Conservation (phyloP, 2,888 invertebrate species). For the Chalcis sispes region DNA sequence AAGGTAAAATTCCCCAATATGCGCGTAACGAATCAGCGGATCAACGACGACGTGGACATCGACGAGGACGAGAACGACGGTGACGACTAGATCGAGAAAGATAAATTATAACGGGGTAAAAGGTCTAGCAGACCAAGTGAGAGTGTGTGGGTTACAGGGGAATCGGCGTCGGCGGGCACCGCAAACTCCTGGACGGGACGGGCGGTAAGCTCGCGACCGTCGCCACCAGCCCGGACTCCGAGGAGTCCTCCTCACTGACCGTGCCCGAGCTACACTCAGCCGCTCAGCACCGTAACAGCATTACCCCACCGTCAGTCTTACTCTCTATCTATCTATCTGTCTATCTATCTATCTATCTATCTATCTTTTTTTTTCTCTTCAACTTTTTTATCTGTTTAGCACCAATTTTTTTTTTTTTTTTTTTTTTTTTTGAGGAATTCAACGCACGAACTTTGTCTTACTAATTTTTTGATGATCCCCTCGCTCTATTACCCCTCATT, state of each 20-base stretch:
- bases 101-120: background rate
- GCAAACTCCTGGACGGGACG: conserved; percentile 51
- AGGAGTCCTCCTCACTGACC: conserved; percentile 74
- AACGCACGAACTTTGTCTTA: too few species aligned
- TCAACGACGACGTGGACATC: too few species aligned
- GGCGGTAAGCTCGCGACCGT: conserved; percentile 52
- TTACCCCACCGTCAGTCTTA: conserved; percentile 78
- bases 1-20: too few species aligned
- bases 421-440: background rate
- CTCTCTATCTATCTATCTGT: too few species aligned
- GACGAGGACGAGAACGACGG: too few species aligned
- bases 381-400: background rate
- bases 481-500: too few species aligned
- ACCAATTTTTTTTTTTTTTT: background rate
- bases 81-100: too few species aligned
- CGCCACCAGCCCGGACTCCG: conserved; percentile 78
- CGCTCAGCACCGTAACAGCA: conserved; percentile 78
- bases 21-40: too few species aligned
- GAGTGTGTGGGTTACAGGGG: conserved; percentile 41
- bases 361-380: background rate
- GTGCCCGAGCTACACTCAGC: conserved; percentile 69
- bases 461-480: background rate
- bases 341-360: conserved; percentile 39
- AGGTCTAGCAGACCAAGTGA: too few species aligned
- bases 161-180: conserved; percentile 47